Evolutionary conservation across 1,140 invertebrate genomes (phyloP), one percentile per base, ranked within the genome.

Genomic region (Adoxophyes honmai): DNA sequence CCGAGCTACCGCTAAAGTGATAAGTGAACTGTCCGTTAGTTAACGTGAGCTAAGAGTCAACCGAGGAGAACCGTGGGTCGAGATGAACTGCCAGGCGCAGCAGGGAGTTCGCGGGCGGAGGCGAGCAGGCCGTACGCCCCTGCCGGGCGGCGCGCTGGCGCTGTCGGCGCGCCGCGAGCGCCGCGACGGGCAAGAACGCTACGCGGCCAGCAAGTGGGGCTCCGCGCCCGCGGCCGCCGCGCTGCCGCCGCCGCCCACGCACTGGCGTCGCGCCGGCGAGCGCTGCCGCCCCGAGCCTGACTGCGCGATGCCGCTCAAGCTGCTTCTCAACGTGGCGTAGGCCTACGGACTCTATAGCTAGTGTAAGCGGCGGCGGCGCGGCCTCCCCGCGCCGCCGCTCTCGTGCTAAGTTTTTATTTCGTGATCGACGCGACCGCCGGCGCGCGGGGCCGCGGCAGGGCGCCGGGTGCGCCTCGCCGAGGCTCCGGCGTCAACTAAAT

Each of bases 131-230:
- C 68, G 73, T 28, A 62, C 64, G 48, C 62, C 68, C 13, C 52
- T 70, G 55, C 70, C 73, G 37, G 18, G 39, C 14, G 39, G 39
- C 16, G 39, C 39, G 39, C 39, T 44, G 18, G 51, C 57, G 38
- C 59, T 66, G 66, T 28, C 63, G 60, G 62, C 68, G 52, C 55
- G 70, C 57, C 58, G 52, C 14, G 71, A 59, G 44, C 71, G 64
- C 33, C 66, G 64, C 61, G 70, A 68, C 9, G 62, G 60, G 39
- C 73, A 73, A 48, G 80, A 83, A 62, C 78, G 81, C 52, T 89
- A 83, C 70, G 88, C 88, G 21, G 83, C 66, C 58, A 83, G 83
- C 78, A 89, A 89, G 69, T 89, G 88, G 88, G 86, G 86, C 73
- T 79, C 81, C 57, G 84, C 88, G 35, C 88, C 88, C 38, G 75